phyloP scores from a whole-genome alignment of 92 coral and sea anemone species.

The Epizoanthus rinbou region DNA sequence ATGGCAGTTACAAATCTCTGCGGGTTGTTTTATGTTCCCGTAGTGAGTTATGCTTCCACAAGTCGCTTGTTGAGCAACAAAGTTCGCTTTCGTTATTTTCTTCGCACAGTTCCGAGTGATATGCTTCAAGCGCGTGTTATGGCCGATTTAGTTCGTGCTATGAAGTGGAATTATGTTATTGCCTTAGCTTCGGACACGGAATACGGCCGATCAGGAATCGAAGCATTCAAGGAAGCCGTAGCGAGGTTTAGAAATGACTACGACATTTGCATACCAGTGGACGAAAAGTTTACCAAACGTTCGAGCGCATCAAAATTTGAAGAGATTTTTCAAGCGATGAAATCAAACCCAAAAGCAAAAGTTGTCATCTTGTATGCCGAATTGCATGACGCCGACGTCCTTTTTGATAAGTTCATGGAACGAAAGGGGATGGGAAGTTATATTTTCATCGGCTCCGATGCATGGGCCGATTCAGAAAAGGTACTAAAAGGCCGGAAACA shows the following conservation, averaged over 20 bases:
- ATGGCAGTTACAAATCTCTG: slow-evolving; percentile 91
- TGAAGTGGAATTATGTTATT: slow-evolving; percentile 88
- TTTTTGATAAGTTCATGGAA: slow-evolving; percentile 60
- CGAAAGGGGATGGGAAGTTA: slow-evolving; percentile 62
- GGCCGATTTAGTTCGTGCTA: slow-evolving; percentile 78
- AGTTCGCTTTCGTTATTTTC: slow-evolving; percentile 76
- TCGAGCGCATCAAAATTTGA: slow-evolving; percentile 69
- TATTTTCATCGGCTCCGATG: slow-evolving; percentile 81
- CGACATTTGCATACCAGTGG: slow-evolving; percentile 84
- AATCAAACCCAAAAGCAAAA: slow-evolving; percentile 67
- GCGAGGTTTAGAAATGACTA: slow-evolving; percentile 58
- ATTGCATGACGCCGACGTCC: slow-evolving; percentile 75
- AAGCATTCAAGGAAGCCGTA: slow-evolving; percentile 78
- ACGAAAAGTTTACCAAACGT: slow-evolving; percentile 77
- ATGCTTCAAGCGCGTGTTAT: slow-evolving; percentile 86
- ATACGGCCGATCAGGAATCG: slow-evolving; percentile 91
- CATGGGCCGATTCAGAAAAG: slow-evolving; percentile 81
- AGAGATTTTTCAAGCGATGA: slow-evolving; percentile 64
- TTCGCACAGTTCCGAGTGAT: slow-evolving; percentile 85
- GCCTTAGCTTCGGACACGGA: slow-evolving; percentile 86
- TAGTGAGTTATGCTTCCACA: slow-evolving; percentile 86
- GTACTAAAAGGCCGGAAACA: slow-evolving; percentile 73
- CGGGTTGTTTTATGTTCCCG: slow-evolving; percentile 79
- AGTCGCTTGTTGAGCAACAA: slow-evolving; percentile 77
- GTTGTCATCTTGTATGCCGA: slow-evolving; percentile 85